Evolutionary conservation across 2,113 vertebrate species (phyloP), one percentile per base, ranked within the genome.

Genomic region (Gyps fulvus): DNA sequence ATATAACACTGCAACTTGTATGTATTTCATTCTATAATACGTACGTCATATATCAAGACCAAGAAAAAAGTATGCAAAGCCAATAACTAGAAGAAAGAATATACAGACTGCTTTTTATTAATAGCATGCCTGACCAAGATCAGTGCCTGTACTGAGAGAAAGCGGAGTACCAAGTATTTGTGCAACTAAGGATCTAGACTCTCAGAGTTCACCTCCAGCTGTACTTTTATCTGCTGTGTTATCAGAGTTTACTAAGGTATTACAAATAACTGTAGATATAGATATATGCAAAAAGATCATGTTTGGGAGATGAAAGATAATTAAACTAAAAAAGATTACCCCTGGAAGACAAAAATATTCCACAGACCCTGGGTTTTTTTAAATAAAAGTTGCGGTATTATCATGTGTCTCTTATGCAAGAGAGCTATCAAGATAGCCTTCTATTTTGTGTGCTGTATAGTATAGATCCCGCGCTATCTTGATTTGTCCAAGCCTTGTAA

Each of bases 391-490:
- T 86, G 17, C 11, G 62, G 40, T 69, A 27, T 13, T 73, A 18
- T 22, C 14, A 61, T 16, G 27, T 32, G 55, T 36, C 36, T 79
- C 40, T 54, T 36, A 73, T 7, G 31, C 16, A 70, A 61, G 12
- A 47, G 16, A 8, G 7, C 32, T 76, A 58, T 62, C 13, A 49
- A 34, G 16, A 80, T 9, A 89, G 10, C 12, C 26, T 13, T 90
- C 54, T 42, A 11, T 9, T 86, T 67, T 66, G 8, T 62, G 19
- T 67, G 83, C 80, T 47, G 25, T 69, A 17, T 29, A 63, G 36
- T 20, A 62, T 4, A 67, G 66, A 58, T 36, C 26, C 42, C 0
- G 0, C 5, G 13, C 45, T 81, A 22, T 32, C 50, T 81, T 13
- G 15, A 81, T 32, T 47, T 38, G 8, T 42, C n/a, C 38, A 29